Base-by-base conservation (phyloP, 2,888 invertebrate species). In the Lasioglossum morio region DNA sequence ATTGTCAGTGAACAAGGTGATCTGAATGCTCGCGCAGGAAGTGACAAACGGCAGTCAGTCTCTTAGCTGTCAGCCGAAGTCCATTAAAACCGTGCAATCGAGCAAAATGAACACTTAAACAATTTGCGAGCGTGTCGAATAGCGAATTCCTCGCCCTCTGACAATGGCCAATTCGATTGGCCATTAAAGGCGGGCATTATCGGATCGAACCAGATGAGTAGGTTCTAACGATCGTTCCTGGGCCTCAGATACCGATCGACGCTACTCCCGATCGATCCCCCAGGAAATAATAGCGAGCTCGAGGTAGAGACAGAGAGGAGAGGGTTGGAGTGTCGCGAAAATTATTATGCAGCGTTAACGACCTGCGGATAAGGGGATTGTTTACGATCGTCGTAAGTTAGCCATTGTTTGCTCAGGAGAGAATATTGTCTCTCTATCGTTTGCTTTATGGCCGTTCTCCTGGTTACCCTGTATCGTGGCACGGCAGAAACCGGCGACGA, bases 391-490 rank as follows among this genome's bases (percentile, higher is more conserved):
- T 84, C 86, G 89, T 91, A 91, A 91, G 89, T 92, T 87, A 87
- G 92, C 90, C 88, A 92, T 92, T 92, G 92, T 92, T 92, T 91
- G 92, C 89, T 78, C 90, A 85, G 77, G 72, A 85, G 89, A 90
- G 90, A 91, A 91, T 92, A 92, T 92, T 92, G 92, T 92, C 92
- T 92, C 92, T 88, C 89, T 90, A 91, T 92, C 91, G 90, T 89
- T 89, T 92, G 91, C 86, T 92, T 92, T 92, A 92, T 88, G 91
- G 87, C 87, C 86, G 80, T 69, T 82, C 83, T 82, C 82, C 78
- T 72, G 88, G 84, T 85, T 88, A 85, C 85, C 74, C 82, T 78
- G 81, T 75, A 87, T 86, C 81, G 88, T 86, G 85, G 82, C 81
- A 72, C 72, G 84, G 79, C 77, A 69, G 72, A 72, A 43, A 72